Evolutionary conservation across 2,797 vertebrate genomes (phyloP), one percentile per base, ranked within the genome.

Genomic region (Alauda arvensis): DNA sequence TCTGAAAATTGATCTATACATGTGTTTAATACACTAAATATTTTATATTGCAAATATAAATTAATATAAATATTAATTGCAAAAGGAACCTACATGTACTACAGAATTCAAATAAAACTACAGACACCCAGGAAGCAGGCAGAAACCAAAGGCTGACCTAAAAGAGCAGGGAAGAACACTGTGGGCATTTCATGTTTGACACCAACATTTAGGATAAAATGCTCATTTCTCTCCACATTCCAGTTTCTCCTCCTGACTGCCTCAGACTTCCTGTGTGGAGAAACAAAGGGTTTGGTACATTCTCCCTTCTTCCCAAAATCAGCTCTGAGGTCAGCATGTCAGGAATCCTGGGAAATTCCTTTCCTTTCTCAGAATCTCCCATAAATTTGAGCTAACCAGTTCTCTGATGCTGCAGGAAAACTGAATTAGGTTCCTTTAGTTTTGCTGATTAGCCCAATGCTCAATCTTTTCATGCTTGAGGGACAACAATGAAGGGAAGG

Each of bases 211-310:
- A 39, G 39, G 24, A 51, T n/a, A 9, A 70, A 87, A 25, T 21
- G 10, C 19, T 53, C 42, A 33, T 34, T 77, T 43, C 61, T 76
- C 28, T 82, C 46, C 51, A 43, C 0, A 0, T 20, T 24, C 29
- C n/a, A 16, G 5, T n/a, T 71, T 85, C 24, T 85, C 46, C 23
- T 76, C 60, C 39, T 65, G 63, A 62, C 10, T 53, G 55, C 29
- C 34, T 56, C 59, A 37, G 10, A 34, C 3, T 43, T 29, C 48
- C 18, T 0, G 0, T 4, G 5, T 13, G 24, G 26, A 46, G 40
- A 45, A 78, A 60, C 25, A 48, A 55, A 28, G 8, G 20, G 8
- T 14, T 68, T 4, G 1, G 45, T 26, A 39, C 28, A 12, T 40
- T 78, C 31, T 39, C 55, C 21, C 23, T 57, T 39, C 59, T 52